Percentiles rank a stretch among this genome's conserved stretches.
These are phyloP conservation scores for Rhabdornis inornatus DNA, from an alignment of 2,113 vertebrate genomes.

Conservation along the genomic window DNA sequence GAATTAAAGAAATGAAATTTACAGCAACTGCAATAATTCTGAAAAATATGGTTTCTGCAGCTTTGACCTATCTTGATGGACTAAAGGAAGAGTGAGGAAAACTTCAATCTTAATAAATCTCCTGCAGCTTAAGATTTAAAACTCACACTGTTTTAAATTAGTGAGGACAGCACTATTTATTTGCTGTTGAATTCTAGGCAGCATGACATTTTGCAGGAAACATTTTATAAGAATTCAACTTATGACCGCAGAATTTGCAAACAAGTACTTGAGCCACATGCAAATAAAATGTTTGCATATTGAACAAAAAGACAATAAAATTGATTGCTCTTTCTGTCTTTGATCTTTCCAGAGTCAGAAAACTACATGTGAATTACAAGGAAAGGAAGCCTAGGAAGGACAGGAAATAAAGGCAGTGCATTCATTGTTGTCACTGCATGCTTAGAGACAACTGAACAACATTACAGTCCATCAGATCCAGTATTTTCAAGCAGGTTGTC, in stretches of 20 bases:
- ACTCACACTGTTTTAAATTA: slow-evolving; percentile 80
- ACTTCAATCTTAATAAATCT: slow-evolving; percentile 77
- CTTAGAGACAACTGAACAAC: neutral
- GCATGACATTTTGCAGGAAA: slow-evolving; percentile 71
- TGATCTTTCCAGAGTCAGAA: neutral
- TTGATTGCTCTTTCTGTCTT: neutral
- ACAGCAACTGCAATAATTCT: neutral
- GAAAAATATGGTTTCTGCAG: slow-evolving; percentile 29
- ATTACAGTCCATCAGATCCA: neutral
- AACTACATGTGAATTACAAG: neutral
- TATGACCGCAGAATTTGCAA: slow-evolving; percentile 60
- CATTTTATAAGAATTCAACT: slow-evolving; percentile 68
- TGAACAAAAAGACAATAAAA: neutral
- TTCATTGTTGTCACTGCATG: neutral
- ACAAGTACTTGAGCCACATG: neutral
- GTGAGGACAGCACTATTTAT: slow-evolving; percentile 77
- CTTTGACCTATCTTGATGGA: slow-evolving; percentile 66
- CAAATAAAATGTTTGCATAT: neutral
- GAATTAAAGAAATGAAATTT: slow-evolving; percentile 51
- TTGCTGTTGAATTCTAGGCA: slow-evolving; percentile 71
- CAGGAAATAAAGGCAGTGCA: neutral
- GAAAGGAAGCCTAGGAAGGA: neutral
- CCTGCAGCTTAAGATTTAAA: slow-evolving; percentile 72
- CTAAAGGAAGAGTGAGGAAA: slow-evolving; percentile 68
- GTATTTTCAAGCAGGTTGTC: neutral